Evolutionary conservation across 2,113 vertebrate genomes (phyloP).

Genomic region (cattle (Bos taurus)): DNA sequence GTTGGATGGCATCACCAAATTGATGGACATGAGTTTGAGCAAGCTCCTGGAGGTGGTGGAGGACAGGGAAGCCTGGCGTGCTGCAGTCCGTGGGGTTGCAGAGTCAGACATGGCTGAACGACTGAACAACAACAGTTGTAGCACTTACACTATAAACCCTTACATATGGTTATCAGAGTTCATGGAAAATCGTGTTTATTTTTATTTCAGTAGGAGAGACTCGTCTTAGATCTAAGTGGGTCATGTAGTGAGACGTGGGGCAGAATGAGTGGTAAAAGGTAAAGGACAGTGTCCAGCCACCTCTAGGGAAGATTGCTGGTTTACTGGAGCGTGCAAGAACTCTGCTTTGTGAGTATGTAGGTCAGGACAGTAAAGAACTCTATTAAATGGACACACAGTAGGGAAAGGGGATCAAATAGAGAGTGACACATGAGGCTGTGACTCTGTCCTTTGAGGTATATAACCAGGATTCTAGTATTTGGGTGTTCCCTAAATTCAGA

Average conservation of each 20-base stretch:
- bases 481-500: neutral
- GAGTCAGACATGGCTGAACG: neutral
- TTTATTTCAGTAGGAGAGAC: neutral
- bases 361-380: neutral
- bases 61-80: neutral
- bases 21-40: neutral
- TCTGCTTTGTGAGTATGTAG: slow-evolving; percentile 38
- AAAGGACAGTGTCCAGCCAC: neutral
- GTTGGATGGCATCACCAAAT: neutral
- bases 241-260: neutral
- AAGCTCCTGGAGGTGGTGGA: neutral
- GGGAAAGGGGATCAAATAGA: neutral
- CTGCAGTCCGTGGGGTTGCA: neutral
- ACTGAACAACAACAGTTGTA: neutral
- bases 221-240: neutral
- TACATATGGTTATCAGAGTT: neutral
- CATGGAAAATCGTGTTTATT: neutral
- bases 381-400: neutral
- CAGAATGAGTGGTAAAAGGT: neutral
- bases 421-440: neutral
- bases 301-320: neutral
- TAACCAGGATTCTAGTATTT: neutral
- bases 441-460: neutral
- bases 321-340: neutral
- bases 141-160: neutral